Evolutionary conservation across 2,888 invertebrate species (phyloP).

Genomic region (Suillia variegata): DNA sequence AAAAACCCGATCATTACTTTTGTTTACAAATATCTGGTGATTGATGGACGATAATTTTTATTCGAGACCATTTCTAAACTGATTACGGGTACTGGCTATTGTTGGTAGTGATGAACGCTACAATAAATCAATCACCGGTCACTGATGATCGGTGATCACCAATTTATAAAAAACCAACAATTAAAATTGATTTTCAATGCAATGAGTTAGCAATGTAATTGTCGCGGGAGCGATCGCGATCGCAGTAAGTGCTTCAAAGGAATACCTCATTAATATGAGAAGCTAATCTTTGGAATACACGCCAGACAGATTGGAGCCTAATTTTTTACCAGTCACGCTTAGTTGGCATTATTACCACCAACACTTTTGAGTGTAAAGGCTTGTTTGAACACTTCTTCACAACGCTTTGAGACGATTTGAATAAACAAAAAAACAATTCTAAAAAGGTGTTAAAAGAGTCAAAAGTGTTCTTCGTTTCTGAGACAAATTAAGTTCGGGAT

Average conservation of each 20-base stretch:
- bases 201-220: constrained; percentile 28
- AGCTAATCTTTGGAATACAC: constrained; percentile 1
- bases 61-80: too few relatives aligned
- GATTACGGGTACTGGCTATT: too few relatives aligned
- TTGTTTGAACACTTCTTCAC: too few relatives aligned
- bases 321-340: constrained; percentile 47
- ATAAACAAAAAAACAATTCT: too few relatives aligned
- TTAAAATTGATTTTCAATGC: constrained; percentile 21
- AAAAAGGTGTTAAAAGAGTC: too few relatives aligned
- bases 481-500: too few relatives aligned
- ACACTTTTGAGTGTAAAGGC: too few relatives aligned
- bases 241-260: neutral
- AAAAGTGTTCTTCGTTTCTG: too few relatives aligned
- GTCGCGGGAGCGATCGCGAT: neutral
- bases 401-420: too few relatives aligned
- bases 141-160: neutral
- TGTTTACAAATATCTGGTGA: neutral
- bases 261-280: neutral
- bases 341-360: constrained; percentile 35
- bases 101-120: constrained; percentile 25
- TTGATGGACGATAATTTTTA: neutral
- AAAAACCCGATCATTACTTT: too few relatives aligned
- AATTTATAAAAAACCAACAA: constrained; percentile 6
- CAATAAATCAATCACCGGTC: constrained; percentile 48
- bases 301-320: constrained; percentile 50